A percentile compares a stretch with the other conserved stretches of the same genome.
phyloP scores from a whole-genome alignment of 2,888 invertebrate genomes.

The Tortrix viridana region DNA sequence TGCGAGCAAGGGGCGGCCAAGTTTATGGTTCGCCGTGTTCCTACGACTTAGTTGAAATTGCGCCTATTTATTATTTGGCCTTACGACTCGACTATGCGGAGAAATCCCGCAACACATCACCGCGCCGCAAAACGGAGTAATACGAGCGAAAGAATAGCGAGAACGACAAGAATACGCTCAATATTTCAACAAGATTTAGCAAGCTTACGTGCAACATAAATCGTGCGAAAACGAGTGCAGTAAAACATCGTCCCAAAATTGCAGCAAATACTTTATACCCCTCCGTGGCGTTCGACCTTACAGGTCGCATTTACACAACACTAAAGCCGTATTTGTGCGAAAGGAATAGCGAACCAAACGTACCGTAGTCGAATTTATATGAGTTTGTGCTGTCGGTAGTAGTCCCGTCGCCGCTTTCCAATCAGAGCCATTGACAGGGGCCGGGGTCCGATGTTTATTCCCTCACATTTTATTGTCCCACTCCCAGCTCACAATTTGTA shows the following conservation, averaged over 20 bases:
- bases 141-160: conserved; percentile 5
- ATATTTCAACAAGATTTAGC: conserved; percentile 32
- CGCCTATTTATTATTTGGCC: conserved; percentile 29
- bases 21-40: conserved; percentile 23
- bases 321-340: conserved; percentile 22
- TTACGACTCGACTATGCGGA: conserved; percentile 8
- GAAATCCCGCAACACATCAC: conserved; percentile 22
- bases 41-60: conserved; percentile 28
- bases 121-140: conserved; percentile 6
- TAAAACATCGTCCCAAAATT: conserved; percentile 34
- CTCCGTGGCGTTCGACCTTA: conserved; percentile 8
- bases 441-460: conserved; percentile 53
- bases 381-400: conserved; percentile 18
- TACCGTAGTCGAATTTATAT: conserved; percentile 30
- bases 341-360: conserved; percentile 21
- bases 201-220: conserved; percentile 17
- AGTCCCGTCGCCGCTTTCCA: conserved; percentile 49
- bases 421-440: conserved; percentile 71
- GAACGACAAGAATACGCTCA: conserved; percentile 17
- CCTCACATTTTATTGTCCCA: conserved; percentile 39
- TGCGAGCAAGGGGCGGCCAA: conserved; percentile 17
- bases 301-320: conserved; percentile 8
- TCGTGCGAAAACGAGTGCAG: conserved; percentile 25
- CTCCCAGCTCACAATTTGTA: conserved; percentile 30
- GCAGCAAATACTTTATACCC: conserved; percentile 20